phyloP scores from a whole-genome alignment of 2,113 vertebrate genomes.

The Pimephales promelas region DNA sequence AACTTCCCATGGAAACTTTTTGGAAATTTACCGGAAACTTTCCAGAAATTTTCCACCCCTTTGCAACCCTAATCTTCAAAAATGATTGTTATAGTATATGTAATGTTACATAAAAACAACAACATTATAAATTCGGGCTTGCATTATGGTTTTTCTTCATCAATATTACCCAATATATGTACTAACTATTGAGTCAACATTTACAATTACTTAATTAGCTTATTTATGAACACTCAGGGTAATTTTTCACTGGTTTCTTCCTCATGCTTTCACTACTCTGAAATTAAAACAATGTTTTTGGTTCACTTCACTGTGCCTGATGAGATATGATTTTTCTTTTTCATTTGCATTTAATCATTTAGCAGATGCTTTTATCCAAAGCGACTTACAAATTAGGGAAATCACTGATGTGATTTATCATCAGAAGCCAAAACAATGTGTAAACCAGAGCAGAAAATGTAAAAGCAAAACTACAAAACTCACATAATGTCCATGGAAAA shows the following conservation, averaged over 20 bases:
- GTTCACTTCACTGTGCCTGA: conserved; percentile 39
- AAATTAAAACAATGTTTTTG: conserved; percentile 54
- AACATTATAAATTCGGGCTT: neutral
- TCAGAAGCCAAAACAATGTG: neutral
- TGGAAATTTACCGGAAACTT: no score
- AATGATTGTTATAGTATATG: neutral
- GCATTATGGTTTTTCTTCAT: neutral
- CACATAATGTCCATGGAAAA: neutral
- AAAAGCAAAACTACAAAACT: neutral
- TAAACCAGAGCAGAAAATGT: neutral
- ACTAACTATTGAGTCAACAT: neutral
- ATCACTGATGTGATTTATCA: neutral
- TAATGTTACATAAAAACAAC: no score
- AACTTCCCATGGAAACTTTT: no score
- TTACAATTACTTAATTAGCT: conserved; percentile 1
- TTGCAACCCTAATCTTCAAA: no score
- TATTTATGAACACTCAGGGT: neutral
- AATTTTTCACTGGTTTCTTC: conserved; percentile 33
- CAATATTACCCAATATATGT: no score
- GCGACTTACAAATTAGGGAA: conserved; percentile 2
- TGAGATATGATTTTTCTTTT: conserved; percentile 27
- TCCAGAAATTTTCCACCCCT: no score
- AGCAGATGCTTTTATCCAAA: conserved; percentile 13
- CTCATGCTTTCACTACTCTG: conserved; percentile 47
- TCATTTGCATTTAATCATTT: conserved; percentile 1